Conservation (phyloP, 2,888 invertebrate species). For the Hipparchia sbordonii region DNA sequence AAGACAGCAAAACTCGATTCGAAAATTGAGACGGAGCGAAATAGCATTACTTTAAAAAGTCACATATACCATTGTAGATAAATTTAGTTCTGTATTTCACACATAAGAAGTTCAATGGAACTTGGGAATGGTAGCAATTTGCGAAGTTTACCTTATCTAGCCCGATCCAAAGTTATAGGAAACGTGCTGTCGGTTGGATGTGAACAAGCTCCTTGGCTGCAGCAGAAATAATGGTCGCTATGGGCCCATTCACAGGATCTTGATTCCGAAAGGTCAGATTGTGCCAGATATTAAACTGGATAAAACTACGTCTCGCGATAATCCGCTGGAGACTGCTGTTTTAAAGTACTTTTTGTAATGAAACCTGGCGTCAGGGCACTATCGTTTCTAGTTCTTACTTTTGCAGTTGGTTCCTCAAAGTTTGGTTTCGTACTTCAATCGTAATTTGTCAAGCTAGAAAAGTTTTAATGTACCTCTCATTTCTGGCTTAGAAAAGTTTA, state of each 20-base stretch:
- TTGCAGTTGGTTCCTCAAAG: not conserved
- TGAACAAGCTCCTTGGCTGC: slow-evolving; percentile 37
- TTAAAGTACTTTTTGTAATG: slow-evolving; percentile 14
- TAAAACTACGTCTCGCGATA: slow-evolving; percentile 20
- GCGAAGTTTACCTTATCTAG: slow-evolving; percentile 41
- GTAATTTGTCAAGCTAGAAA: too few relatives aligned
- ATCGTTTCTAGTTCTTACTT: not conserved
- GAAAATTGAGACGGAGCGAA: not conserved
- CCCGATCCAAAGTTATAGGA: slow-evolving; percentile 38
- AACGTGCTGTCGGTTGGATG: slow-evolving; percentile 41
- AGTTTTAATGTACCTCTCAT: not conserved
- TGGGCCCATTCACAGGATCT: slow-evolving; percentile 38
- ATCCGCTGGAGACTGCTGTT: slow-evolving; percentile 18
- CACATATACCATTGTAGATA: slow-evolving; percentile 27
- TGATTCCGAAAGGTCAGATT: slow-evolving; percentile 28
- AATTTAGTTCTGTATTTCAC: slow-evolving; percentile 34
- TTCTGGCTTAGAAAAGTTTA: too few relatives aligned
- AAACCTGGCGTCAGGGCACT: not conserved
- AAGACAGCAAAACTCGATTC: not conserved
- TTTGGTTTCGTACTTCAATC: not conserved
- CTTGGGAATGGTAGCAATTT: slow-evolving; percentile 38
- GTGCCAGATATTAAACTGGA: slow-evolving; percentile 27
- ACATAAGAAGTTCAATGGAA: slow-evolving; percentile 33
- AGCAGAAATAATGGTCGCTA: slow-evolving; percentile 37
- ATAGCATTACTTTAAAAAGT: slow-evolving; percentile 18